Evolutionary conservation across 2,797 vertebrate genomes (phyloP).

Genomic region (Orestias chungarensis): DNA sequence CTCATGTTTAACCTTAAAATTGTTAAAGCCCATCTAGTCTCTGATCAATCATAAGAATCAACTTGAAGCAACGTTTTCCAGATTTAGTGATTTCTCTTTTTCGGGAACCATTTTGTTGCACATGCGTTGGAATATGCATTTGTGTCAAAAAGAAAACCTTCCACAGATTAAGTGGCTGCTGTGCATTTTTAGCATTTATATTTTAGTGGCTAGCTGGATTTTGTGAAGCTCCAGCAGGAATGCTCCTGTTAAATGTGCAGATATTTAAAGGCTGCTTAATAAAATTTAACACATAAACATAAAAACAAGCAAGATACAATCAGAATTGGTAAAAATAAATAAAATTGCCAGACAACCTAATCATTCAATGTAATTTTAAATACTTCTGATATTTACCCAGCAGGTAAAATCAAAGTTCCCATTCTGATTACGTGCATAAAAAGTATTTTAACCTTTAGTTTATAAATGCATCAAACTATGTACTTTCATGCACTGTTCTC

Average conservation of each 20-base stretch:
- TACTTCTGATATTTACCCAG: too few relatives aligned
- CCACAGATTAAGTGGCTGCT: not conserved
- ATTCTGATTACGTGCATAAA: too few relatives aligned
- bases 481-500: too few relatives aligned
- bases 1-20: too few relatives aligned
- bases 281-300: not conserved
- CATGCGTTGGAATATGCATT: constrained; percentile 7
- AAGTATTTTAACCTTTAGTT: too few relatives aligned
- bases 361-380: too few relatives aligned
- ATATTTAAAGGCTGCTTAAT: too few relatives aligned
- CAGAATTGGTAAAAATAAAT: not conserved
- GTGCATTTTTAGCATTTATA: constrained; percentile 56
- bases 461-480: too few relatives aligned
- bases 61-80: not conserved
- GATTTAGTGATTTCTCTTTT: not conserved
- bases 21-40: not conserved
- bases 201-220: constrained; percentile 36
- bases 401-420: too few relatives aligned
- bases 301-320: not conserved
- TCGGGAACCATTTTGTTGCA: not conserved
- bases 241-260: constrained; percentile 14
- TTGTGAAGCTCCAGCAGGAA: constrained; percentile 16
- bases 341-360: too few relatives aligned
- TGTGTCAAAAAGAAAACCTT: constrained; percentile 23
- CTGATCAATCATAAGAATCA: not conserved